Evolutionary conservation across 2,888 invertebrate species (phyloP).

Genomic region (Xylota sylvarum): DNA sequence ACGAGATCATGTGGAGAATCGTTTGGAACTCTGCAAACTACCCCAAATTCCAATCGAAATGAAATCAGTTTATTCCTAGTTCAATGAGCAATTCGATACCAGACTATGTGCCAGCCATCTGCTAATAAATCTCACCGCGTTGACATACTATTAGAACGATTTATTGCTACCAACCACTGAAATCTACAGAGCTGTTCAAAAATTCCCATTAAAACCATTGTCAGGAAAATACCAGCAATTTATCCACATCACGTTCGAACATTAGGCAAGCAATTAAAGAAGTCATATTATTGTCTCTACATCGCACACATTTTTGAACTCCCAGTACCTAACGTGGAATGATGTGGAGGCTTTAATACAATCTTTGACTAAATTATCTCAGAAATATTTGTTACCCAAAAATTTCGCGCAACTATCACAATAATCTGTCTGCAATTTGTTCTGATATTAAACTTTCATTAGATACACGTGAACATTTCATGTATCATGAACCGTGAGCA

Average conservation of each 20-base stretch:
- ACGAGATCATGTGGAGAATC: too few relatives aligned
- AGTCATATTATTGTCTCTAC: neutral
- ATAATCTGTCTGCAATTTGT: neutral
- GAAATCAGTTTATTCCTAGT: neutral
- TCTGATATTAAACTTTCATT: slow-evolving; percentile 27
- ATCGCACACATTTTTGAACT: neutral
- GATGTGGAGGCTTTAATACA: neutral
- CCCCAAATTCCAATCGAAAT: too few relatives aligned
- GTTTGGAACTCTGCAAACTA: too few relatives aligned
- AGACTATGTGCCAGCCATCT: neutral
- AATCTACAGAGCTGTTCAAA: neutral
- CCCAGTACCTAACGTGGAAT: neutral
- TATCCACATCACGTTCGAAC: neutral
- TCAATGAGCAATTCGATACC: neutral
- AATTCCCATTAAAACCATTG: neutral
- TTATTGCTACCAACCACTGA: neutral
- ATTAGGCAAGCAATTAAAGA: neutral
- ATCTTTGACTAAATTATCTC: neutral
- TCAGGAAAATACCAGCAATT: neutral
- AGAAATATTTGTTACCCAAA: neutral
- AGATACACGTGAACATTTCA: slow-evolving; percentile 14
- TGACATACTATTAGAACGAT: neutral
- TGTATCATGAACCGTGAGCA: neutral
- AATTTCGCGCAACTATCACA: neutral
- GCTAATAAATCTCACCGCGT: neutral